These are phyloP conservation scores for Anoncus sp. DNA, from an alignment of 2,888 invertebrate genomes.

Conservation along the genomic window DNA sequence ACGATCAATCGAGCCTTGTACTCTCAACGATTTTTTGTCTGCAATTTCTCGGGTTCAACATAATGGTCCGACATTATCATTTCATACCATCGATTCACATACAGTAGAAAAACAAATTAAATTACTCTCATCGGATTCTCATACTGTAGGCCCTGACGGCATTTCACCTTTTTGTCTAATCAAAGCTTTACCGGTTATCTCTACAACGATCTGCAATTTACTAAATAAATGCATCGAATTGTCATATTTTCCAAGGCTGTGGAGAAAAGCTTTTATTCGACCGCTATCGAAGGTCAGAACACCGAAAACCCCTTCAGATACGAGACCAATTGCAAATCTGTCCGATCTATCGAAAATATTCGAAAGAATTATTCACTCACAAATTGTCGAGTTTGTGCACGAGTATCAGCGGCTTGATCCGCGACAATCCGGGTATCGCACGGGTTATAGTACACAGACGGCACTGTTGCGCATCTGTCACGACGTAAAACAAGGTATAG, in stretches of 20 bases:
- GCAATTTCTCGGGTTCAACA: too few relatives aligned
- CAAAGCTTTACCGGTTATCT: too few relatives aligned
- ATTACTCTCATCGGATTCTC: too few relatives aligned
- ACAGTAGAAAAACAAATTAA: too few relatives aligned
- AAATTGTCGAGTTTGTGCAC: neutral
- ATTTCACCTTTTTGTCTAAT: too few relatives aligned
- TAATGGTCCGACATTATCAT: too few relatives aligned
- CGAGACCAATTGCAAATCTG: neutral
- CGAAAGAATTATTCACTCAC: neutral
- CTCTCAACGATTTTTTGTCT: too few relatives aligned
- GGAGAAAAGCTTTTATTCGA: neutral
- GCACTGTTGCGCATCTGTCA: constrained; percentile 19
- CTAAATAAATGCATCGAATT: too few relatives aligned
- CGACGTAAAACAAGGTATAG: constrained; percentile 11
- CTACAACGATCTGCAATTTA: too few relatives aligned
- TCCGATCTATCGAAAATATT: neutral
- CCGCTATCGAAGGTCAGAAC: neutral
- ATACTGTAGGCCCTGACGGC: too few relatives aligned
- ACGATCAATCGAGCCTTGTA: too few relatives aligned
- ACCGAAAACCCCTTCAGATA: neutral
- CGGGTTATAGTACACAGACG: constrained; percentile 9
- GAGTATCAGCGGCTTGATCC: neutral
- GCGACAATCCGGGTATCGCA: constrained; percentile 10
- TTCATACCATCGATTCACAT: too few relatives aligned
- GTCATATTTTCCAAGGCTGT: neutral